These are phyloP conservation scores for Sander vitreus DNA, from an alignment of 2,113 vertebrate genomes.

Conservation along the genomic window DNA sequence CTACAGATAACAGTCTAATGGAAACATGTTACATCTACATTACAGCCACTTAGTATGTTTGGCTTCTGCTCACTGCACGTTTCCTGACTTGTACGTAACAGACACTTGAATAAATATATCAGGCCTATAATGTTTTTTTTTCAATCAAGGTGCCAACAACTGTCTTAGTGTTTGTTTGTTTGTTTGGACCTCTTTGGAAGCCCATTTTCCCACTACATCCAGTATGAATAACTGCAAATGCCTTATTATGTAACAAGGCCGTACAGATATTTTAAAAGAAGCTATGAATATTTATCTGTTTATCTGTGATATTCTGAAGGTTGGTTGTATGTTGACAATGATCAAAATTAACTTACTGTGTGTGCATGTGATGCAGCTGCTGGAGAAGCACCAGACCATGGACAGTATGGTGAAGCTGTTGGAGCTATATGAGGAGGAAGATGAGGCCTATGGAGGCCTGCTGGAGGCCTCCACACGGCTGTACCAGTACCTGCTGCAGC, in stretches of 20 bases:
- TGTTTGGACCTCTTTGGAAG: neutral
- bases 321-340: neutral
- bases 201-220: neutral
- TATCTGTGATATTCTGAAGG: neutral
- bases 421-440: conserved; percentile 93
- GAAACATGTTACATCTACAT: neutral
- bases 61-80: neutral
- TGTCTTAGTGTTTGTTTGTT: neutral
- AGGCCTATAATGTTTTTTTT: neutral
- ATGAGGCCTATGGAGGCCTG: conserved; percentile 92
- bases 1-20: neutral
- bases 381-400: conserved; percentile 93
- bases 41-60: neutral
- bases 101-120: neutral
- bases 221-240: neutral
- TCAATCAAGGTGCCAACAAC: neutral
- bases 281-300: neutral
- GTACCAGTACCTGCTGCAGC: conserved; percentile 97
- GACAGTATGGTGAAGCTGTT: conserved; percentile 97
- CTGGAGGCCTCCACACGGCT: conserved; percentile 95
- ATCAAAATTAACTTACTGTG: neutral
- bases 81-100: neutral
- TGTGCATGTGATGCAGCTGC: conserved; percentile 82
- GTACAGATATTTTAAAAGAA: neutral
- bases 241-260: neutral